Evolutionary conservation across 1,140 invertebrate genomes (phyloP), one percentile per base, ranked within the genome.

Genomic region (Leptoteleia sp.): DNA sequence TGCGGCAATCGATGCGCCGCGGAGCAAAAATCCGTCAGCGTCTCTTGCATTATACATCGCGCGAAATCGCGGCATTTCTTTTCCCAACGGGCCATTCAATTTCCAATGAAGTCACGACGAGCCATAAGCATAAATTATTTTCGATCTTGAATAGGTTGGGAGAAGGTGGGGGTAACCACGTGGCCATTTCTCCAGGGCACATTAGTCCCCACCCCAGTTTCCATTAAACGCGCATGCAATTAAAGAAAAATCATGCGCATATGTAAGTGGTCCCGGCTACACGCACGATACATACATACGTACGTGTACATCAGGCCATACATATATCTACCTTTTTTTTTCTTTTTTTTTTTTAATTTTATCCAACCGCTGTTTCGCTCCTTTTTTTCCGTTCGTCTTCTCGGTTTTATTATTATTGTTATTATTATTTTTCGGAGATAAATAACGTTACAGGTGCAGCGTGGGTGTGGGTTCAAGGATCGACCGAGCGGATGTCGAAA

Each of bases 381-480:
- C 55, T 54, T 33, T 16, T 52, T 57, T 52, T 45, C 13, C 40
- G 38, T 19, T 35, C 40, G 42, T 35, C 11, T 35, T 68, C 15
- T 37, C 29, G 1, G n/a, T n/a, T n/a, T n/a, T n/a, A n/a, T n/a
- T n/a, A n/a, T n/a, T n/a, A n/a, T n/a, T n/a, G n/a, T n/a, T n/a
- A n/a, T 42, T 57, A 59, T 67, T 59, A 15, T 52, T 68, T 65
- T 52, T 17, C 9, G 8, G 22, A 75, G 71, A 80, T 80, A 76
- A 76, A 80, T 80, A 72, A 65, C 62, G 78, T 38, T 80, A 80
- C 78, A 80, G 78, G 78, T 80, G 78, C 65, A 76, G 61, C 78
- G 78, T 80, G 48, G 78, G 78, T 59, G 72, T 62, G 62, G 62
- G 78, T 76, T 80, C 77, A 80, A 80, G 77, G 71, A 75, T 79